A percentile compares a stretch with the other conserved stretches of the same genome.
phyloP scores from a whole-genome alignment of 2,888 invertebrate genomes.

The Nomada lathburiana region DNA sequence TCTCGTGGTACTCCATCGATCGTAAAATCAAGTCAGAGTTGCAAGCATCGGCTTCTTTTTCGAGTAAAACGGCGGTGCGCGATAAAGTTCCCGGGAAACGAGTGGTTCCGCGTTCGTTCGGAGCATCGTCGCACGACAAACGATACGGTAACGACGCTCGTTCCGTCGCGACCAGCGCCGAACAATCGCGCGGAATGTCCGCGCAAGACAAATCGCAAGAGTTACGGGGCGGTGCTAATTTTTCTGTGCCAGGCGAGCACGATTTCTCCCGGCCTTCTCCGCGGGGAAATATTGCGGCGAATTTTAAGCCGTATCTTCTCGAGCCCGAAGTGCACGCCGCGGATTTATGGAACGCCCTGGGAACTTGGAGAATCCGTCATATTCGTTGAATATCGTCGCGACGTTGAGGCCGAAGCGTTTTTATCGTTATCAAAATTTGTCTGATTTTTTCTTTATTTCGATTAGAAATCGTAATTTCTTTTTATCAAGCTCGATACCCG shows the following conservation, averaged over 20 bases:
- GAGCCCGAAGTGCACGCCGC: neutral
- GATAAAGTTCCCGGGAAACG: slow-evolving; percentile 45
- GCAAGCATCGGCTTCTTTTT: slow-evolving; percentile 3
- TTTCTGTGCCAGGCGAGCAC: slow-evolving; percentile 36
- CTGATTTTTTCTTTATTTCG: neutral
- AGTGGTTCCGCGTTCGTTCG: slow-evolving; percentile 31
- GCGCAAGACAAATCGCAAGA: slow-evolving; percentile 53
- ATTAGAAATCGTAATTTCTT: neutral
- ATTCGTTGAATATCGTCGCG: slow-evolving; percentile 13
- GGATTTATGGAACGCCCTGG: slow-evolving; percentile 39
- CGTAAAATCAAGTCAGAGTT: slow-evolving; percentile 18
- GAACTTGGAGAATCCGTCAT: slow-evolving; percentile 39
- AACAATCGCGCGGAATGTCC: slow-evolving; percentile 52
- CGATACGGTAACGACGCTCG: slow-evolving; percentile 63
- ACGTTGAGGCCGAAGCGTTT: too few species aligned
- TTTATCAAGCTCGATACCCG: neutral
- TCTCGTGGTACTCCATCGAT: neutral
- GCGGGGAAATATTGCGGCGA: slow-evolving; percentile 43
- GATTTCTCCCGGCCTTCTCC: slow-evolving; percentile 36
- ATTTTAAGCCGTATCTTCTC: slow-evolving; percentile 45
- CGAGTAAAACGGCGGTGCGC: slow-evolving; percentile 47
- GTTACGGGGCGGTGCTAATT: slow-evolving; percentile 46
- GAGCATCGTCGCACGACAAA: slow-evolving; percentile 46
- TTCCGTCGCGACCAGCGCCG: slow-evolving; percentile 44
- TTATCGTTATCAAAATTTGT: neutral